Base-by-base conservation (phyloP, 2,888 invertebrate genomes). In the Fabriciana adippe region DNA sequence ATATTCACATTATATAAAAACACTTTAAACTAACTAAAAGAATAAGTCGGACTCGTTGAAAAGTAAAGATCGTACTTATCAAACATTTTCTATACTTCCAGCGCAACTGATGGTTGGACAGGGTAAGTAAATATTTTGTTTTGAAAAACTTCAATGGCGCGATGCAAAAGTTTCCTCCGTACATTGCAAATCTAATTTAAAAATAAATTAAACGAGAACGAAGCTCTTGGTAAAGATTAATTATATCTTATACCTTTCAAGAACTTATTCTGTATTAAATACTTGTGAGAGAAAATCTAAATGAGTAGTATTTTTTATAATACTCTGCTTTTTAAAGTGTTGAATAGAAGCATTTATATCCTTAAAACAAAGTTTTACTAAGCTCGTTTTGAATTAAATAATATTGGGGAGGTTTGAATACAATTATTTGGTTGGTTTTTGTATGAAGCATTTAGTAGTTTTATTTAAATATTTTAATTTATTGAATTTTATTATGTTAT, bases 91-190 rank as follows among this genome's bases (percentile, higher is more conserved):
- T 76, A 74, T 6, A 45, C 55, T 89, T 93, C 84, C 94, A 96
- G 97, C 97, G 79, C 97, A 97, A 92, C 94, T 97, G 76, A 97
- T 98, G 96, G 97, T 97, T 81, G 97, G 97, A 89, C 97, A 97
- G 95, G 97, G 96, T 95, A 93, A 94, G 94, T 93, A 81, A 82
- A 83, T 83, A 50, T 47, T 53, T 55, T 47, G 11, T 35, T 50
- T 35, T 18, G 26, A 50, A 53, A 35, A 48, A 54, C 48, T 35
- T 64, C 16, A 60, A 59, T n/a, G 8, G 26, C 13, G 11, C 15
- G 13, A 59, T 41, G 45, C 26, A 55, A 55, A 57, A 65, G 31
- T 51, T 57, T 47, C 2, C 18, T 50, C 48, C 35, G 31, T 51
- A 14, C 16, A 16, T 21, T 18, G 51, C 51, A 48, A 55, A 48